A percentile compares a stretch with the other conserved stretches of the same genome.
These are phyloP conservation scores for Brachyhypopomus occidentalis DNA, from an alignment of 2,113 vertebrate genomes.

Conservation along the genomic window DNA sequence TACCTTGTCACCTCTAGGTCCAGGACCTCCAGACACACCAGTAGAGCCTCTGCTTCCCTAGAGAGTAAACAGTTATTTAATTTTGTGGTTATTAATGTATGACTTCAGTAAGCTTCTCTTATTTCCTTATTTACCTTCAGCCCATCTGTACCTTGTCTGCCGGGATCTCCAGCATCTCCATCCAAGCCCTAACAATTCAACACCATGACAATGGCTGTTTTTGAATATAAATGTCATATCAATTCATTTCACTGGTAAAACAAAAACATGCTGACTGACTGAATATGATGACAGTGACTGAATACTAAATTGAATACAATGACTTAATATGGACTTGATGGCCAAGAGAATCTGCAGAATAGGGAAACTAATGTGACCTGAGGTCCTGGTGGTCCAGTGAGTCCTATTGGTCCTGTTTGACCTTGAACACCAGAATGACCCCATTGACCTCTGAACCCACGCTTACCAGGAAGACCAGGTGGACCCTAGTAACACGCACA, in stretches of 20 bases:
- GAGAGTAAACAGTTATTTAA: constrained; percentile 27
- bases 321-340: no score
- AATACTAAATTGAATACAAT: no score
- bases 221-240: no score
- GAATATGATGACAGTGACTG: neutral
- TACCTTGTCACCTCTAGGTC: constrained; percentile 72
- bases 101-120: no score
- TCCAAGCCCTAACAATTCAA: constrained; percentile 69
- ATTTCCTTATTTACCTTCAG: constrained; percentile 66
- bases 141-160: constrained; percentile 72
- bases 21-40: constrained; percentile 66
- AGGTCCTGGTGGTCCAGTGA: constrained; percentile 63
- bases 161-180: constrained; percentile 72
- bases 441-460: constrained; percentile 64
- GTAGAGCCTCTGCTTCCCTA: constrained; percentile 68
- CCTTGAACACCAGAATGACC: constrained; percentile 69
- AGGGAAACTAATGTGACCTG: constrained; percentile 59
- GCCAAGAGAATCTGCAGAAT: neutral
- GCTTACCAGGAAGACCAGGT: constrained; percentile 66
- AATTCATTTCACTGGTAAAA: no score
- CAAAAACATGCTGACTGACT: no score
- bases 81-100: neutral
- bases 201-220: neutral
- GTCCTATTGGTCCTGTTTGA: constrained; percentile 61
- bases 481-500: constrained; percentile 61